These are phyloP conservation scores for Dicroscelio sp. DNA, from an alignment of 2,888 invertebrate genomes.

Conservation along the genomic window DNA sequence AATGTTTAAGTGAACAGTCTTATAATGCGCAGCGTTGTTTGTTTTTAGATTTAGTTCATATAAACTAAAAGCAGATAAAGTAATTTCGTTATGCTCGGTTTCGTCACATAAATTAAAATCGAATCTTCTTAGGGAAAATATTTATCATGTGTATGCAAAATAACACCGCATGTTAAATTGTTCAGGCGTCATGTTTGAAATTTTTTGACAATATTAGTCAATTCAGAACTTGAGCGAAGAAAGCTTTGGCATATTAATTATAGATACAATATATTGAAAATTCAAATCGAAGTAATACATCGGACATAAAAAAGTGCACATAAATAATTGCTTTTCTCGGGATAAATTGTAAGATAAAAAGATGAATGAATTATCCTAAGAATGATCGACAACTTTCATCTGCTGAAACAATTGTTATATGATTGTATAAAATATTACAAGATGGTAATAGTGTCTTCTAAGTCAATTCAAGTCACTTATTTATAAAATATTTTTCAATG, in stretches of 20 bases:
- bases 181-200: too few relatives aligned
- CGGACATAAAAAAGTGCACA: conserved; percentile 41
- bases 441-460: too few relatives aligned
- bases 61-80: background rate
- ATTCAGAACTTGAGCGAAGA: conserved; percentile 13
- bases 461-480: too few relatives aligned
- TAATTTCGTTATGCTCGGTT: conserved; percentile 12
- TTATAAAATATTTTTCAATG: too few relatives aligned
- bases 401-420: conserved; percentile 27
- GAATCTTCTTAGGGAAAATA: background rate
- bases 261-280: background rate
- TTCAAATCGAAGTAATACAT: conserved; percentile 27
- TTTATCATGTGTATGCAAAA: too few relatives aligned
- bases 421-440: too few relatives aligned
- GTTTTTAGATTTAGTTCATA: conserved; percentile 14
- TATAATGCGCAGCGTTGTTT: conserved; percentile 38
- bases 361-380: background rate
- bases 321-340: background rate
- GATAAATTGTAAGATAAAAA: background rate
- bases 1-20: conserved; percentile 57
- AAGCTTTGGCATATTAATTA: conserved; percentile 29
- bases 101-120: background rate
- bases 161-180: too few relatives aligned
- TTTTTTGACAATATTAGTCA: too few relatives aligned
- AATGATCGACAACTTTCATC: background rate